phyloP scores from a whole-genome alignment of 2,797 vertebrate genomes.

The Tauraco hartlaubi region DNA sequence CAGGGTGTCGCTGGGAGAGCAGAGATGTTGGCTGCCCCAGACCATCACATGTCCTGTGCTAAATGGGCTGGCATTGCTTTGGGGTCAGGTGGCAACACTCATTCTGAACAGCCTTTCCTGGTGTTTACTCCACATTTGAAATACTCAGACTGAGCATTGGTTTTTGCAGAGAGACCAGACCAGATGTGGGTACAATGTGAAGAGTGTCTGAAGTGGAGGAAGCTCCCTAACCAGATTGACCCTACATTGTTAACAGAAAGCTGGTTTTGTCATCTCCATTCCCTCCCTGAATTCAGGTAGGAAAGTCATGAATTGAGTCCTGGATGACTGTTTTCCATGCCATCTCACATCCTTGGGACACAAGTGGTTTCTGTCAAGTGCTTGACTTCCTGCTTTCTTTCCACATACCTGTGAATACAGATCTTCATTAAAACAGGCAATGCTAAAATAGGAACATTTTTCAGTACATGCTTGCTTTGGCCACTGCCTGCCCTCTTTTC shows the following conservation, averaged over 20 bases:
- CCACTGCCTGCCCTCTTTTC: not conserved
- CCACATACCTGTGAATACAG: not conserved
- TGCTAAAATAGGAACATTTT: not conserved
- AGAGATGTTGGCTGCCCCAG: not conserved
- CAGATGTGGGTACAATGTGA: slow-evolving; percentile 85
- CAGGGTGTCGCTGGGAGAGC: not conserved
- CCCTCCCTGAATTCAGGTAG: slow-evolving; percentile 80
- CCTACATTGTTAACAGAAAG: slow-evolving; percentile 73
- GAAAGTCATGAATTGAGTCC: not conserved
- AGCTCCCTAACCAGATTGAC: slow-evolving; percentile 75
- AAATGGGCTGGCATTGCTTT: not conserved
- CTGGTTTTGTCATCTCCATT: slow-evolving; percentile 85
- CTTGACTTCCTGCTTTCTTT: not conserved
- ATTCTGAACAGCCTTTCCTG: not conserved
- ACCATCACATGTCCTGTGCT: not conserved
- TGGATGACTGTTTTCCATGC: not conserved
- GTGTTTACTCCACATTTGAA: not conserved
- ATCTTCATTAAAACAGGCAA: not conserved
- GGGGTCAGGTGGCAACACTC: not conserved
- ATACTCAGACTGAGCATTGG: not conserved
- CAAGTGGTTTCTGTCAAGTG: not conserved
- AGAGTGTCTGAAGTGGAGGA: slow-evolving; percentile 87
- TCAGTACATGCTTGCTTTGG: not conserved
- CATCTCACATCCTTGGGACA: not conserved
- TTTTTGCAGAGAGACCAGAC: slow-evolving; percentile 66